Evolutionary conservation across 2,888 invertebrate genomes (phyloP).

Genomic region (Drosophila austrosaltans): DNA sequence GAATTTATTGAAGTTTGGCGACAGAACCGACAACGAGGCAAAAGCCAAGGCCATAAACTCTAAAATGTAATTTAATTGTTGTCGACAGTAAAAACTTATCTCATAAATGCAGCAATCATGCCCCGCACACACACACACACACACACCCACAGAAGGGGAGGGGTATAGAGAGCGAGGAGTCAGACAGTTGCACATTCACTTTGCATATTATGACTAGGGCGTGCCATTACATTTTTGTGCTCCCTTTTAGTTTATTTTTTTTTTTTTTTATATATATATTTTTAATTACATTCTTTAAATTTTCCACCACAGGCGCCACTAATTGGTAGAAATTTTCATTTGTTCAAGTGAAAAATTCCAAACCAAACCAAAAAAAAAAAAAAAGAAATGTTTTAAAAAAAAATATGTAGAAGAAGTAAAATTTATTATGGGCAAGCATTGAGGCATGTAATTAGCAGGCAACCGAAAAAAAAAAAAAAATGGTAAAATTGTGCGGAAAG

Average conservation of each 20-base stretch:
- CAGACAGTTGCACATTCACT: conserved; percentile 37
- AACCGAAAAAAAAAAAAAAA: conserved; percentile 22
- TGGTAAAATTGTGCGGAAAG: not conserved
- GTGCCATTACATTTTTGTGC: conserved; percentile 7
- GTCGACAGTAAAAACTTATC: conserved; percentile 66
- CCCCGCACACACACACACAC: conserved; percentile 26
- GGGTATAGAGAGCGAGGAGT: not conserved
- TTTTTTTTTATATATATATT: conserved; percentile 26
- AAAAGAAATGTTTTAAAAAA: conserved; percentile 4
- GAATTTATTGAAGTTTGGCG: conserved; percentile 67
- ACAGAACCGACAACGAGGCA: conserved; percentile 39
- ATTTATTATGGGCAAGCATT: conserved; percentile 50
- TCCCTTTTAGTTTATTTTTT: conserved; percentile 27
- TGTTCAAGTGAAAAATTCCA: conserved; percentile 45
- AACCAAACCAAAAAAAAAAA: conserved; percentile 9
- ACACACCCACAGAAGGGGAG: not conserved
- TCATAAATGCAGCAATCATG: conserved; percentile 70
- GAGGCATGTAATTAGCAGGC: conserved; percentile 51
- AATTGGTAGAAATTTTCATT: conserved; percentile 61
- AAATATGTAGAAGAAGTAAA: conserved; percentile 21
- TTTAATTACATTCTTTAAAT: conserved; percentile 49
- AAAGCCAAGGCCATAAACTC: conserved; percentile 58
- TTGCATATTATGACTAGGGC: conserved; percentile 27
- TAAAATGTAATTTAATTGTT: conserved; percentile 74
- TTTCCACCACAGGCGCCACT: conserved; percentile 37